Evolutionary conservation across 2,113 vertebrate species (phyloP).

Genomic region (Dendropsophus ebraccatus): DNA sequence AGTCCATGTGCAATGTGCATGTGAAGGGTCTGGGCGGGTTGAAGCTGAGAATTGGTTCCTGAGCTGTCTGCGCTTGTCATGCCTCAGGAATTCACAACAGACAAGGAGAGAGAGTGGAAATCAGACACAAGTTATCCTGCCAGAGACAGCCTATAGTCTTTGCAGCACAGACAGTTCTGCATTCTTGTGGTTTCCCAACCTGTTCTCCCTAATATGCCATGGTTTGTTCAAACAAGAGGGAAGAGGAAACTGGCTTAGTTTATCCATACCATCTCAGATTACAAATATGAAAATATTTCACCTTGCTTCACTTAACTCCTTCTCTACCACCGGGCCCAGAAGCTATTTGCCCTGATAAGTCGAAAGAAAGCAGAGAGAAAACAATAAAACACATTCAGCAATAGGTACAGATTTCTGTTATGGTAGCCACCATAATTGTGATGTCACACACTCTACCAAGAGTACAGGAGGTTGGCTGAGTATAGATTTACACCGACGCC

Average conservation of each 20-base stretch:
- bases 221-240: constrained; percentile 46
- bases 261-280: constrained; percentile 31
- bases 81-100: constrained; percentile 59
- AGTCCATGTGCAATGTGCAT: constrained; percentile 6
- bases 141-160: constrained; percentile 47
- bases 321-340: neutral
- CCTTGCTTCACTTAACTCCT: constrained; percentile 24
- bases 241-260: constrained; percentile 33
- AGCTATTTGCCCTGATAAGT: too few relatives aligned
- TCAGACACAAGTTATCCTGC: constrained; percentile 45
- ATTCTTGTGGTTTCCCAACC: constrained; percentile 62
- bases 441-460: too few relatives aligned
- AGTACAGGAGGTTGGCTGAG: too few relatives aligned
- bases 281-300: constrained; percentile 42
- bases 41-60: constrained; percentile 40
- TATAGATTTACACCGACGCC: too few relatives aligned
- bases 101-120: constrained; percentile 39
- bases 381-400: too few relatives aligned
- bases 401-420: neutral
- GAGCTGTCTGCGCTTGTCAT: constrained; percentile 52
- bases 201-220: constrained; percentile 52
- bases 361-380: neutral
- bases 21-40: constrained; percentile 20
- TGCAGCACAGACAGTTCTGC: constrained; percentile 51
- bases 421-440: too few relatives aligned